These are phyloP conservation scores for Mesorhabditis spiculigera DNA, from an alignment of 2,888 invertebrate genomes.

Conservation along the genomic window DNA sequence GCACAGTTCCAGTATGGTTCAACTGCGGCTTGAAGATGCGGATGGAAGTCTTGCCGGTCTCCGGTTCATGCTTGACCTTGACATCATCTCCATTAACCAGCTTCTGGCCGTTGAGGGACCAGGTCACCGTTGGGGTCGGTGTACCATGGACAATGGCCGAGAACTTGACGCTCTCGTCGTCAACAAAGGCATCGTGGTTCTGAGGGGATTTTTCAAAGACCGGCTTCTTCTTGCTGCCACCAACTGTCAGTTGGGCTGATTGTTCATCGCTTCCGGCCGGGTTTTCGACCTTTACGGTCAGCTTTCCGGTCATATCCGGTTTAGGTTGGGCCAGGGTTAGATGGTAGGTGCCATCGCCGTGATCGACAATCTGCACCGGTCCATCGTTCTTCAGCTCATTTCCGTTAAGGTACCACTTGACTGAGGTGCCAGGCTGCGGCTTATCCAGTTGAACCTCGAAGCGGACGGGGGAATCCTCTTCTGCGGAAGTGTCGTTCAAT, in stretches of 20 bases:
- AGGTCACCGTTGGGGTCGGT: conserved; percentile 48
- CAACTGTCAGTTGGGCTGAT: conserved; percentile 24
- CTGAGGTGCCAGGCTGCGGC: conserved; percentile 32
- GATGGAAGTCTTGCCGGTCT: conserved; percentile 55
- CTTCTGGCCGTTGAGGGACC: conserved; percentile 48
- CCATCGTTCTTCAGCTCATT: conserved; percentile 30
- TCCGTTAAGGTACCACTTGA: conserved; percentile 47
- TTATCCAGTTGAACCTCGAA: conserved; percentile 37
- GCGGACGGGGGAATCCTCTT: conserved; percentile 70
- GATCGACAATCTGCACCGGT: conserved; percentile 35
- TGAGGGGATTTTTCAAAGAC: conserved; percentile 51
- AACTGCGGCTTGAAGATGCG: conserved; percentile 41
- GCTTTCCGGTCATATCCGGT: conserved; percentile 33
- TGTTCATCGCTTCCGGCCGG: conserved; percentile 33
- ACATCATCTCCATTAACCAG: conserved; percentile 63
- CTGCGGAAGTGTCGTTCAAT: conserved; percentile 77
- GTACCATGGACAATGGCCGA: conserved; percentile 68
- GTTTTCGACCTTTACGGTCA: conserved; percentile 40
- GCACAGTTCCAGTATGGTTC: conserved; percentile 44
- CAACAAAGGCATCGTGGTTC: conserved; percentile 63
- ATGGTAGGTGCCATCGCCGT: conserved; percentile 60
- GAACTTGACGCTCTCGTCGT: conserved; percentile 73
- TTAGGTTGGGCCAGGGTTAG: conserved; percentile 67
- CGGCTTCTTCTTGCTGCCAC: conserved; percentile 36
- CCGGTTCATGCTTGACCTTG: conserved; percentile 67